Base-by-base conservation (phyloP, 1,140 invertebrate genomes). In the Agrilus planipennis region DNA sequence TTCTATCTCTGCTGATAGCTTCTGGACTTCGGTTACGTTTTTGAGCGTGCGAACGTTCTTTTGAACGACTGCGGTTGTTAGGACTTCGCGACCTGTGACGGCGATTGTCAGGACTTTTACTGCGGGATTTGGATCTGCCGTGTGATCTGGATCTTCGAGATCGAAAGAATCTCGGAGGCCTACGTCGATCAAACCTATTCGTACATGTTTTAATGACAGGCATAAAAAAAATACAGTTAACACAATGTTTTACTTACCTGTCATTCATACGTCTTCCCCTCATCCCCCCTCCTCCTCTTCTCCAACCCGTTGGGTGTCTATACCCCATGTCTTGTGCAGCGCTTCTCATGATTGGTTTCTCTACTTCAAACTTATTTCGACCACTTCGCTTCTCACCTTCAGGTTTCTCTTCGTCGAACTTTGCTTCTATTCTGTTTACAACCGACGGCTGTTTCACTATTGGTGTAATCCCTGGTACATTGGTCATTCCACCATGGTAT, bases 341-440 rank as follows among this genome's bases (percentile, higher is more conserved):
- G n/a, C n/a, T n/a, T n/a, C n/a, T n/a, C n/a, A n/a, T n/a, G 11
- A 22, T 44, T 0, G 53, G 49, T 38, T 59, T 59, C 31, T 56
- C 53, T 14, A 44, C 53, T 38, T 57, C 54, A 40, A 57, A 57
- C 15, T 59, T 59, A 38, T 59, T 59, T 5, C 57, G 35, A 17
- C 49, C 53, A 1, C 42, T 42, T 14, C 31, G 42, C 32, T 34
- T 46, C 9, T 43, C 39, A 18, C 14, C 43, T 22, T 39, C 45
- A 37, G 23, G 49, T 23, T 39, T 47, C 36, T 7, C 42, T 15
- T 23, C 44, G 37, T 16, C 5, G 5, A 22, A 36, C n/a, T 17
- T 34, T 34, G 32, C 16, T 34, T 4, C n/a, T 10, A 6, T 22
- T 36, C 34, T 22, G 19, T 12, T 22, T 21, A 3, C 4, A 14